Evolutionary conservation across 2,888 invertebrate genomes (phyloP).

Genomic region (Automeris io): DNA sequence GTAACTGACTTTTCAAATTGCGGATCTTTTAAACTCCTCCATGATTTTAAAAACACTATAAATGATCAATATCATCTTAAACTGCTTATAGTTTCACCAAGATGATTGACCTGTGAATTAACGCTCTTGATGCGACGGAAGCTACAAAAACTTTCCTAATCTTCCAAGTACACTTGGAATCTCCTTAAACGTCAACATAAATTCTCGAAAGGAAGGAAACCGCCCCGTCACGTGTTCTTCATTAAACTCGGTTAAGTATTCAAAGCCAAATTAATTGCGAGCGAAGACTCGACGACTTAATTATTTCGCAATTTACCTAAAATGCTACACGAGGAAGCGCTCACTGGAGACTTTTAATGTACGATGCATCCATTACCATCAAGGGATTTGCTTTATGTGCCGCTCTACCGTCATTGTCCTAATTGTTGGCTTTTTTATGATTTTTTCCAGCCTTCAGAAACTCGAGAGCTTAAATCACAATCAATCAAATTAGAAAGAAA

Average conservation of each 20-base stretch:
- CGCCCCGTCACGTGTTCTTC: conserved; percentile 3
- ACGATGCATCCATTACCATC: background rate
- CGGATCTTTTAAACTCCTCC: no score
- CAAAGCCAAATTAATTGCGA: conserved; percentile 4
- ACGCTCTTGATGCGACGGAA: no score
- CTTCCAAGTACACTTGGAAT: background rate
- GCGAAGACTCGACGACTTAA: conserved; percentile 1
- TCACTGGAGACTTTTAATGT: conserved; percentile 4
- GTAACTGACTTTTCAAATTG: no score
- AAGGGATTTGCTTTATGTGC: background rate
- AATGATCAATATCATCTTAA: no score
- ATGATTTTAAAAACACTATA: no score
- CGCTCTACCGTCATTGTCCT: conserved; percentile 6
- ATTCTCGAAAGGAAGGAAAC: conserved; percentile 1
- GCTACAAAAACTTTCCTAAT: background rate
- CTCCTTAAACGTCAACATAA: conserved; percentile 1
- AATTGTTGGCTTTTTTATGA: no score
- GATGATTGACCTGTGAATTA: no score
- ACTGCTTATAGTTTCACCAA: no score
- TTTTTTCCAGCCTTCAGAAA: no score
- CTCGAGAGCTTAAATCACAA: no score
- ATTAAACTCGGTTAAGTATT: conserved; percentile 3
- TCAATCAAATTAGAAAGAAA: no score
- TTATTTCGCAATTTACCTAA: conserved; percentile 4
- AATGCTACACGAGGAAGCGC: background rate